phyloP scores from a whole-genome alignment of 2,113 vertebrate genomes.

The Nanorana parkeri region DNA sequence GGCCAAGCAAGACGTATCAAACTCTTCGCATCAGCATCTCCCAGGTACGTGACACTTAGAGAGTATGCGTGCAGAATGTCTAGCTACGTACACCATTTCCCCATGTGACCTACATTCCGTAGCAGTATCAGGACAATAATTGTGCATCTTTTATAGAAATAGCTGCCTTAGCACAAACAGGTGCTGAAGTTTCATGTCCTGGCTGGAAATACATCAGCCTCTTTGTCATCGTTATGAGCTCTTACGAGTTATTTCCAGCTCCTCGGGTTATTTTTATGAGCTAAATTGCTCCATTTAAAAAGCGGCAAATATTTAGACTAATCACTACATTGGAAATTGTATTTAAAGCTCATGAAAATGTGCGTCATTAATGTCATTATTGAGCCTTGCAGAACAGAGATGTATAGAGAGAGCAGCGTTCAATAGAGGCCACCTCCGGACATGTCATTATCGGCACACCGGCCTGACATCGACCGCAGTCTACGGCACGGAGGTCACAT shows the following conservation, averaged over 20 bases:
- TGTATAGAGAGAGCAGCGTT: constrained; percentile 2
- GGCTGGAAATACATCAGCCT: not conserved
- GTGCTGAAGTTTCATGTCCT: constrained; percentile 7
- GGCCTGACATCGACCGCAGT: too few species aligned
- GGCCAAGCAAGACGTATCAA: too few species aligned
- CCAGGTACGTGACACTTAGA: too few species aligned
- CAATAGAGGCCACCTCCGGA: constrained; percentile 16
- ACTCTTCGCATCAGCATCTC: too few species aligned
- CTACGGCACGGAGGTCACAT: too few species aligned
- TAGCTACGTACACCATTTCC: too few species aligned
- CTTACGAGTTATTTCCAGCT: constrained; percentile 6
- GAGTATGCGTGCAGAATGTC: too few species aligned
- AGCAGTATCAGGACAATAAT: not conserved
- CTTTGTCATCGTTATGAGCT: constrained; percentile 11
- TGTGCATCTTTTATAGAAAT: not conserved
- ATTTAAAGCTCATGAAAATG: constrained; percentile 27
- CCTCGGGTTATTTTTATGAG: constrained; percentile 1
- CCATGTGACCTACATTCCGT: not conserved
- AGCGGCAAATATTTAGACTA: constrained; percentile 42
- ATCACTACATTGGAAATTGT: constrained; percentile 19
- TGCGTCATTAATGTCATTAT: constrained; percentile 37
- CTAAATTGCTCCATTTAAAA: constrained; percentile 21
- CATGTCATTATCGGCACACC: not conserved
- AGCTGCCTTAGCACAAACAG: constrained; percentile 29
- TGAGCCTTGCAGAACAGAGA: constrained; percentile 4